phyloP scores from a whole-genome alignment of 2,797 vertebrate species.

The Tolypeutes matacus region DNA sequence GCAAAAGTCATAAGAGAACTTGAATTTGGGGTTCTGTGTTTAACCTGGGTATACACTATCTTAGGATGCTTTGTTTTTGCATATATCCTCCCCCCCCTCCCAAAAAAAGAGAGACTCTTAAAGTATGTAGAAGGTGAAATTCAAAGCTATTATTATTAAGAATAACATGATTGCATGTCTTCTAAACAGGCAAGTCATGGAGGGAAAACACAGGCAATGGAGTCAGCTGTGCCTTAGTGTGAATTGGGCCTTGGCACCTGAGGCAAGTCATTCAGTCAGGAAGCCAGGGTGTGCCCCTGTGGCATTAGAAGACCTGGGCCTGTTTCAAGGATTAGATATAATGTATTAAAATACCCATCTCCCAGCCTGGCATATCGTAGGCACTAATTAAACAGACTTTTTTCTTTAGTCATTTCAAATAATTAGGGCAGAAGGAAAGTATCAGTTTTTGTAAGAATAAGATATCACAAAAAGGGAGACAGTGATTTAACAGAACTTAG shows the following conservation, averaged over 20 bases:
- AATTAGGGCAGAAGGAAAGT: neutral
- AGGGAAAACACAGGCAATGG: neutral
- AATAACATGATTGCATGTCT: neutral
- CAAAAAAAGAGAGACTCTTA: neutral
- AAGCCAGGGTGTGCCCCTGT: neutral
- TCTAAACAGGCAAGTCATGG: neutral
- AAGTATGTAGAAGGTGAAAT: neutral
- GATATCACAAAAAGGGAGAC: neutral
- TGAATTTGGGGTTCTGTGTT: neutral
- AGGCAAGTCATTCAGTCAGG: neutral
- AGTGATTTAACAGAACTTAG: neutral
- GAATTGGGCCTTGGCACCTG: neutral
- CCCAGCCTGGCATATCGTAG: neutral
- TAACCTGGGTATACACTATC: neutral
- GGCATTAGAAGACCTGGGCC: neutral
- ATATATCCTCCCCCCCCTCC: neutral
- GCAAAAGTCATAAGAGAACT: neutral
- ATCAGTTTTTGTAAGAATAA: neutral
- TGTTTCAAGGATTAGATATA: neutral
- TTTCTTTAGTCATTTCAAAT: slow-evolving; percentile 11
- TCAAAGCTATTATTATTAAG: neutral
- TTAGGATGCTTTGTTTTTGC: neutral
- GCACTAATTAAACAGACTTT: neutral
- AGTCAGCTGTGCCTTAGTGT: neutral
- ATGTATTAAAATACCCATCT: neutral